Evolutionary conservation across 1,140 invertebrate genomes (phyloP), one percentile per base, ranked within the genome.

Genomic region (Drosophila kepulauana): DNA sequence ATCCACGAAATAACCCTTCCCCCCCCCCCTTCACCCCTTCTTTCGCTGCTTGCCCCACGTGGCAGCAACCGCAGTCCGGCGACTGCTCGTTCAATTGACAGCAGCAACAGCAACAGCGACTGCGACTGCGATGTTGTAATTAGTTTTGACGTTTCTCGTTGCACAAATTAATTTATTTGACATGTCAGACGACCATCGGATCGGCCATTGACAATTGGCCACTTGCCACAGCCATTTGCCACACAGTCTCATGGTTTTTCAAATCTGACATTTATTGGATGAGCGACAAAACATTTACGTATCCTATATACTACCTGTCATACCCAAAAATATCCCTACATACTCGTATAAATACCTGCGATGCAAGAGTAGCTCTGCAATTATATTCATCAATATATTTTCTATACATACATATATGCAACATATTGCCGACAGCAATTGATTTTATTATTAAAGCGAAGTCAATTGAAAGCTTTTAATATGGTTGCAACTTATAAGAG

Each of bases 131-230:
- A 78, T 74, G 69, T 75, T 70, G 89, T 91, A 91, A 91, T 91
- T 91, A 91, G 89, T 91, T 91, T 91, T 91, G 89, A 91, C 90
- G 89, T 86, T 81, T 81, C 82, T 84, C 82, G 82, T 91, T 91
- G 89, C 89, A 91, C 85, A 91, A 91, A 88, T 91, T 91, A 91
- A 91, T 91, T 91, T 91, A 91, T 91, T 89, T 91, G 89, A 91
- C 89, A 91, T 80, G 80, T 84, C 81, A 77, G 81, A 82, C 79
- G 79, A 74, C 82, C 78, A 76, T 91, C 78, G 82, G 63, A 90
- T 84, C 78, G 68, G 69, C 79, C 76, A 71, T 75, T 75, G 66
- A 70, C 72, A 75, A 75, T 70, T 65, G 73, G 59, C 58, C 73
- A 70, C 49, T 69, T 56, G 49, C 49, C 49, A 54, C 13, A 51